These are phyloP conservation scores for Ceriagrion tenellum DNA, from an alignment of 2,888 invertebrate species.

Conservation along the genomic window DNA sequence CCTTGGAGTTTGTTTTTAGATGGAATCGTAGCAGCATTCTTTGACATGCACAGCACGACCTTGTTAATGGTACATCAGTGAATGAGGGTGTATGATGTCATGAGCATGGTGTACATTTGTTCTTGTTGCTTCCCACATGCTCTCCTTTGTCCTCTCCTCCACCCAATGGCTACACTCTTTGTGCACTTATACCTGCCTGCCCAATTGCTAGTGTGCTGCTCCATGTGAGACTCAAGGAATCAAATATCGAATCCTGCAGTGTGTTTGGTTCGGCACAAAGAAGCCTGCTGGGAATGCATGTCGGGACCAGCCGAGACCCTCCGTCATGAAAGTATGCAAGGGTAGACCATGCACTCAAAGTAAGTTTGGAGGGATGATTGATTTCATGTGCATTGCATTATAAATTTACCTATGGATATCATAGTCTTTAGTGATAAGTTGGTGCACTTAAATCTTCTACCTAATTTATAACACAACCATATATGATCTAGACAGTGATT, in stretches of 20 bases:
- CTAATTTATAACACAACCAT: conserved; percentile 56
- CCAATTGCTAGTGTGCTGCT: conserved; percentile 86
- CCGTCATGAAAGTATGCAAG: conserved; percentile 88
- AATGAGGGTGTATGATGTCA: conserved; percentile 20
- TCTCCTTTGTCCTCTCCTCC: neutral
- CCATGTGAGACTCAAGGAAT: conserved; percentile 90
- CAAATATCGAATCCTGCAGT: conserved; percentile 92
- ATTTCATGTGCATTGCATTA: neutral
- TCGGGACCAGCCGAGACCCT: conserved; percentile 86
- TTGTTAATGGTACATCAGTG: neutral
- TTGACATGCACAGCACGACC: neutral
- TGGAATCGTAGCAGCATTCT: no score
- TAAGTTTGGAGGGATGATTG: conserved; percentile 76
- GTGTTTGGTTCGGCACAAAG: conserved; percentile 94
- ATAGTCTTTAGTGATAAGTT: neutral
- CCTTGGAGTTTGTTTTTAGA: no score
- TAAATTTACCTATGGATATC: neutral
- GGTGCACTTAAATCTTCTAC: conserved; percentile 14
- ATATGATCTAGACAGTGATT: neutral
- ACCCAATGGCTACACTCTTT: conserved; percentile 25
- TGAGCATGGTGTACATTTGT: conserved; percentile 58
- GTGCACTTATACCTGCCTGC: conserved; percentile 53
- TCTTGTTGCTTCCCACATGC: conserved; percentile 37
- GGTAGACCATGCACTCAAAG: conserved; percentile 84
- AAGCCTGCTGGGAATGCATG: conserved; percentile 93